Base-by-base conservation (phyloP, 2,888 invertebrate species). In the Odontocolon sp. region DNA sequence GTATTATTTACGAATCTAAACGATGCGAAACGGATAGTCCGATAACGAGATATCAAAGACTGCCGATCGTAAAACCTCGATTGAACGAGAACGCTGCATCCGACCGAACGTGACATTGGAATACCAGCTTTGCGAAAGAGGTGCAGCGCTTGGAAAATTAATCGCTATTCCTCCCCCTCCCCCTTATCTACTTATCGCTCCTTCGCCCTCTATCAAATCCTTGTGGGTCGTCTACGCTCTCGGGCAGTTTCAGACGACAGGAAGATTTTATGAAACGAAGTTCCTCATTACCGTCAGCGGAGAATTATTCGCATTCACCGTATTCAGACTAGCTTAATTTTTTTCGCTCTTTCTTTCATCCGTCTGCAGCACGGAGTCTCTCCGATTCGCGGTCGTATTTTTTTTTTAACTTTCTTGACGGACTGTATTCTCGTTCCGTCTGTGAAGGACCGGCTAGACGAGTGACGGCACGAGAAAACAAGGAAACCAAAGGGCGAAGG, bases 1-100 rank as follows among this genome's bases (percentile, higher is more conserved):
- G 52, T 72, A 73, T 64, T 64, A 72, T 77, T 64, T 42, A 36
- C 77, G 68, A 54, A 69, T 57, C 47, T 4, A 18, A 42, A 9
- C 61, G 38, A 38, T 5, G 16, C 38, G 40, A 31, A 50, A 11
- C 36, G 38, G n/a, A 5, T 11, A 56, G 45, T 45, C 14, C 14
- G 6, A 63, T 36, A 72, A 50, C 63, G 56, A 71, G 50, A 63
- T 42, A 77, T 67, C 54, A 28, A 3, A 28, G n/a, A 31, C n/a
- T 16, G 18, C 18, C 33, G 38, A 38, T 76, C 66, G 66, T 56
- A 71, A 64, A 70, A 54, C 47, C 38, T 50, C 50, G 9, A 38
- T 16, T 3, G 21, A 61, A 68, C 54, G 61, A 33, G n/a, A 18
- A 52, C 26, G n/a, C 42, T 23, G 14, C 23, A 9, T 18, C 3